Base-by-base conservation (phyloP, 2,888 invertebrate species). In the Cecidostiba fungosa region DNA sequence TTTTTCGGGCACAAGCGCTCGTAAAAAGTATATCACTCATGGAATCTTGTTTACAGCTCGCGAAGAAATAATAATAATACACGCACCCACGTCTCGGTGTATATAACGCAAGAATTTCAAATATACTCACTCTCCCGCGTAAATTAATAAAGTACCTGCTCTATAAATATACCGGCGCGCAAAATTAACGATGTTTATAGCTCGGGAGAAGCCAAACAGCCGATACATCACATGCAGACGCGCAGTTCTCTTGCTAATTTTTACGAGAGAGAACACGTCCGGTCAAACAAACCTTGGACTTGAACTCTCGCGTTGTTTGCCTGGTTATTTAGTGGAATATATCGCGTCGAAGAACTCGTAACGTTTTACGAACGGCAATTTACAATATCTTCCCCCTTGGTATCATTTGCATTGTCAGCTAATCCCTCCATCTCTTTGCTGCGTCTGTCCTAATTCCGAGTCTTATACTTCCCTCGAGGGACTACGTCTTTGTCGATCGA, bases 201-300 rank as follows among this genome's bases (percentile, higher is more conserved):
- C 29, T 66, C 23, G 66, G 29, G 0, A 59, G 54, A 66, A 29
- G 14, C 26, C 29, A 66, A 66, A 66, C 66, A 66, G n/a, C 14
- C 29, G 26, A 26, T 26, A 62, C 23, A 62, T 62, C 23, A 62
- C 10, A 23, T n/a, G n/a, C n/a, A 16, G 5, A 10, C 8, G 54
- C 50, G 50, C 14, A 19, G n/a, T 47, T n/a, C 4, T 54, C n/a
- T n/a, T 16, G 39, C 70, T 36, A 36, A 70, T n/a, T 70, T 70
- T 70, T 70, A 70, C 70, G 70, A 70, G 69, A 16, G 50, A 50
- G 50, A 50, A 19, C n/a, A 50, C 19, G 50, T 19, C 50, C 50
- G 19, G 50, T 50, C 86, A 87, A 89, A 89, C 88, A 89, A 89
- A 89, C 89, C 89, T 86, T 88, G 88, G 88, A 88, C 90, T 89